Conservation (phyloP, 2,888 invertebrate species). For the Marronus borbonicus region DNA sequence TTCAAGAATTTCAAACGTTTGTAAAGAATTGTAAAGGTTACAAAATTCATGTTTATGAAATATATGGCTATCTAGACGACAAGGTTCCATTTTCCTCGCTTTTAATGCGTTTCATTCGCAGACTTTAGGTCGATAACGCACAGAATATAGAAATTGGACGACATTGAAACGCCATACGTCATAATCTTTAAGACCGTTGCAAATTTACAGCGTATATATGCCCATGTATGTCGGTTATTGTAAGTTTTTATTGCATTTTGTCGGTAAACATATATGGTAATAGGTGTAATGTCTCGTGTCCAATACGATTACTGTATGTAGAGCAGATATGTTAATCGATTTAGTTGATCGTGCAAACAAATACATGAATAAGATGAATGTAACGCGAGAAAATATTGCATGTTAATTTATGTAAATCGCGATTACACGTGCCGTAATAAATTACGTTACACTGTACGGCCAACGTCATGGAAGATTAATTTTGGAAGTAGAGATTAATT, state of each 20-base stretch:
- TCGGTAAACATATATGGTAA: slow-evolving; percentile 26
- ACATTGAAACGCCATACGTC: too few species aligned
- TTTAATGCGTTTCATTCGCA: too few species aligned
- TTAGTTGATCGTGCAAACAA: neutral
- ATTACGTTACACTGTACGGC: neutral
- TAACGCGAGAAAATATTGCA: slow-evolving; percentile 10
- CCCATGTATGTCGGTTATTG: slow-evolving; percentile 2
- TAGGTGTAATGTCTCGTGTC: slow-evolving; percentile 6
- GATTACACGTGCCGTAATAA: slow-evolving; percentile 11
- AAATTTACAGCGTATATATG: slow-evolving; percentile 9
- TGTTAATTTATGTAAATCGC: slow-evolving; percentile 22
- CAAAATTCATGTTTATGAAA: too few species aligned
- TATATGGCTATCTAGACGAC: too few species aligned
- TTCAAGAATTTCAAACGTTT: too few species aligned
- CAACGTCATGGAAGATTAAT: too few species aligned
- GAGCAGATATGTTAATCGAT: slow-evolving; percentile 16
- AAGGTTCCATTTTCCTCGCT: too few species aligned
- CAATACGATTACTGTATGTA: too few species aligned
- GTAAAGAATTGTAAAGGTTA: too few species aligned
- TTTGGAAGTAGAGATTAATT: too few species aligned
- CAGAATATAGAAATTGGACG: too few species aligned
- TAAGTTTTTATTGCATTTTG: slow-evolving; percentile 15
- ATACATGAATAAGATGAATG: neutral
- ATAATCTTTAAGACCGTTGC: neutral
- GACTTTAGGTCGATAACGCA: too few species aligned